Conservation (phyloP, 2,797 vertebrate genomes). For the Anabacerthia variegaticeps region DNA sequence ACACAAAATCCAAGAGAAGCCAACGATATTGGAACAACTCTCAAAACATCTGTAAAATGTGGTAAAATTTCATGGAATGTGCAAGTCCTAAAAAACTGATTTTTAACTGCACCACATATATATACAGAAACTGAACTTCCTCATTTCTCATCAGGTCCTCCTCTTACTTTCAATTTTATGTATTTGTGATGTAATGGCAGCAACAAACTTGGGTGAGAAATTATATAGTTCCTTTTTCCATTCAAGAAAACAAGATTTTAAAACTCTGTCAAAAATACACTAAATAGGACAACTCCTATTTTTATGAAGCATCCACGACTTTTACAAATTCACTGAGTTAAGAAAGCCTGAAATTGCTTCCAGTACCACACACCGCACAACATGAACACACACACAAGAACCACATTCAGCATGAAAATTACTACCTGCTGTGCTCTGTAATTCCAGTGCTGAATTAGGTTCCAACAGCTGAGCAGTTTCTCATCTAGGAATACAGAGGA, state of each 20-base stretch:
- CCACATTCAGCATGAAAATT: slow-evolving; percentile 50
- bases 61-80: slow-evolving; percentile 12
- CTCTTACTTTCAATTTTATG: background rate
- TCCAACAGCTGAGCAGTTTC: slow-evolving; percentile 22
- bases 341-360: slow-evolving; percentile 67
- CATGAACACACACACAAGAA: slow-evolving; percentile 48
- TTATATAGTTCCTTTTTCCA: slow-evolving; percentile 7
- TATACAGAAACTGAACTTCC: slow-evolving; percentile 22
- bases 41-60: background rate
- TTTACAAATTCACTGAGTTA: slow-evolving; percentile 48
- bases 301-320: slow-evolving; percentile 63
- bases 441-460: slow-evolving; percentile 53
- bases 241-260: background rate
- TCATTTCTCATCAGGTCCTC: background rate
- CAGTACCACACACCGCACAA: slow-evolving; percentile 46
- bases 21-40: background rate
- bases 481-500: slow-evolving; percentile 37
- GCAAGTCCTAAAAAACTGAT: background rate
- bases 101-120: background rate
- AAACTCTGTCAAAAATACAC: slow-evolving; percentile 31
- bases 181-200: background rate
- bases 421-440: slow-evolving; percentile 31
- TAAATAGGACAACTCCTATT: slow-evolving; percentile 35
- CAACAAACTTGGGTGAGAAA: slow-evolving; percentile 23
- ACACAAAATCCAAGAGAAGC: background rate